Evolutionary conservation across 2,888 invertebrate species (phyloP).

Genomic region (Bellardia pandia): DNA sequence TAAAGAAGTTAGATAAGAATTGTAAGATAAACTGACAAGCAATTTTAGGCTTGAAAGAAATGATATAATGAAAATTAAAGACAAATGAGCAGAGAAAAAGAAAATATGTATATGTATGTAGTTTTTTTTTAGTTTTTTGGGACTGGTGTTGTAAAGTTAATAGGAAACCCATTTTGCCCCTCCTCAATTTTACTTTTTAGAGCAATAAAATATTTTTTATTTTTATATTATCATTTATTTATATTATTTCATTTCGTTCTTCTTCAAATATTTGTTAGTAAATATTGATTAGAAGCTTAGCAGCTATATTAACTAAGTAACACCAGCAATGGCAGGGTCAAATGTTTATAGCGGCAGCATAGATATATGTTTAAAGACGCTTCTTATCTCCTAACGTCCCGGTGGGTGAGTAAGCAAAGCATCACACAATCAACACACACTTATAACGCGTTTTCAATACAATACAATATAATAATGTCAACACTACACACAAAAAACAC

Average conservation of each 20-base stretch:
- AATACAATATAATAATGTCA: background rate
- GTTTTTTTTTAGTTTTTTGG: too few relatives aligned
- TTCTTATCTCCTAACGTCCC: background rate
- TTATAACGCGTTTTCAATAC: background rate
- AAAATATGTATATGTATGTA: too few relatives aligned
- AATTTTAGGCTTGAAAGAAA: background rate
- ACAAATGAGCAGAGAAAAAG: background rate
- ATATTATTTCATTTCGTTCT: background rate
- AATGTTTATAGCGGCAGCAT: background rate
- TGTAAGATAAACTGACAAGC: background rate
- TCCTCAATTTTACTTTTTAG: too few relatives aligned
- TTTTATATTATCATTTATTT: background rate
- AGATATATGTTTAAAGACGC: background rate
- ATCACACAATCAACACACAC: background rate
- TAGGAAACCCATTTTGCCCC: too few relatives aligned
- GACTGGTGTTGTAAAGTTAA: too few relatives aligned
- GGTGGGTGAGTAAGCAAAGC: background rate
- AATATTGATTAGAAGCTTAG: slow-evolving; percentile 2
- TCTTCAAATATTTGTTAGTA: too few relatives aligned
- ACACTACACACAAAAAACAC: background rate
- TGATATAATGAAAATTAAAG: background rate
- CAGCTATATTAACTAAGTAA: background rate
- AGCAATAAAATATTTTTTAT: background rate
- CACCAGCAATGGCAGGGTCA: slow-evolving; percentile 4
- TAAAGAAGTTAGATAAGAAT: slow-evolving; percentile 6